Conservation (phyloP, 2,888 invertebrate species). For the Oxystoma pomonae region DNA sequence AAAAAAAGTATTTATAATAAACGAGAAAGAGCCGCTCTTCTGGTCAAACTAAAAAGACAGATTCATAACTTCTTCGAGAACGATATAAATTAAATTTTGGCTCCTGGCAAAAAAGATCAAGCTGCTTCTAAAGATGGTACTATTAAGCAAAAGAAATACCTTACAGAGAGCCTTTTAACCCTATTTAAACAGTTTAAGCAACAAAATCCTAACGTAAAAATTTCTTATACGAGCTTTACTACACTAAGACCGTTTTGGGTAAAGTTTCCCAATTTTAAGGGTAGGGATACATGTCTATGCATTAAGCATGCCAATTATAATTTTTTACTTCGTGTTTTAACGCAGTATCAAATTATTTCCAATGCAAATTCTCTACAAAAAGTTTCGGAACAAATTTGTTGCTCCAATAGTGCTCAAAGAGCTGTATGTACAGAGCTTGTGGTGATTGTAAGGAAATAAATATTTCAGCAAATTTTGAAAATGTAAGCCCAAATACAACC, state of each 20-base stretch:
- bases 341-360: no score
- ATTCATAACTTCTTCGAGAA: background rate
- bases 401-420: no score
- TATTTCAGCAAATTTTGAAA: no score
- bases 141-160: background rate
- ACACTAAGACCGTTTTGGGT: background rate
- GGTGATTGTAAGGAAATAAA: no score
- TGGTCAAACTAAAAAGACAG: no score
- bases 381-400: no score
- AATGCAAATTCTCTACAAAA: no score
- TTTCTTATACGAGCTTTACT: background rate
- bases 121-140: background rate
- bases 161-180: background rate
- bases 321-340: background rate
- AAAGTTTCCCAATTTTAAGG: background rate
- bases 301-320: background rate
- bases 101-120: background rate
- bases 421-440: no score
- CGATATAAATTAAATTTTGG: background rate
- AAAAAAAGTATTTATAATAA: no score
- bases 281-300: slow-evolving; percentile 3
- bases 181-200: background rate
- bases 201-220: background rate
- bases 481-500: no score
- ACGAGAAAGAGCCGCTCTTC: no score